Conservation (phyloP, 2,888 invertebrate species). For the Ochropleura plecta region DNA sequence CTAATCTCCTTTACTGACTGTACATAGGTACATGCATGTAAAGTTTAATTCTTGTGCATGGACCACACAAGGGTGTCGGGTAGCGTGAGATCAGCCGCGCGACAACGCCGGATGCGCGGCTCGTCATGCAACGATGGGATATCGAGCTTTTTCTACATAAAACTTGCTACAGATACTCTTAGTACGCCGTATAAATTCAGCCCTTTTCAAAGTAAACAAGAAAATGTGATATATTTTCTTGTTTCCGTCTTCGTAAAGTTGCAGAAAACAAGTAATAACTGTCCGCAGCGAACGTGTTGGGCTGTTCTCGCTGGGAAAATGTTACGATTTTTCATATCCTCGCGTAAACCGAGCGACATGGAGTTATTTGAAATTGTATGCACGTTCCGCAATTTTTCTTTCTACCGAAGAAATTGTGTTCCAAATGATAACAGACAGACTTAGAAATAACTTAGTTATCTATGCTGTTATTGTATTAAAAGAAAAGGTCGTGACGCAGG, state of each 20-base stretch:
- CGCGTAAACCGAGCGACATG: constrained; percentile 32
- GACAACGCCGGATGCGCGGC: constrained; percentile 78
- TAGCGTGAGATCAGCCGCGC: constrained; percentile 78
- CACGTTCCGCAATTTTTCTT: constrained; percentile 38
- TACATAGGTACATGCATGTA: constrained; percentile 20
- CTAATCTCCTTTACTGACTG: too few relatives aligned
- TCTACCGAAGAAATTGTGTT: constrained; percentile 38
- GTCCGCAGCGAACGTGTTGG: constrained; percentile 43
- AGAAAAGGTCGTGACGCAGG: constrained; percentile 39
- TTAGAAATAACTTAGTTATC: constrained; percentile 33
- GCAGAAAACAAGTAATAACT: constrained; percentile 60
- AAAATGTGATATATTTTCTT: constrained; percentile 32
- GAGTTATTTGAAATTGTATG: constrained; percentile 54
- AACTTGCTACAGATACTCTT: constrained; percentile 15
- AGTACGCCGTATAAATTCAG: background rate
- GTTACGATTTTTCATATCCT: constrained; percentile 57
- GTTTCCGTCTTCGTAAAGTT: constrained; percentile 42
- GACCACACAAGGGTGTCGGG: constrained; percentile 75
- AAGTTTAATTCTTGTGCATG: constrained; percentile 37
- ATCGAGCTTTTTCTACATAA: constrained; percentile 57
- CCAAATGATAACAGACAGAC: constrained; percentile 19
- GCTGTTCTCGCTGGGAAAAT: constrained; percentile 44
- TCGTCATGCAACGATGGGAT: constrained; percentile 76
- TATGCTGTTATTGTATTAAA: constrained; percentile 16
- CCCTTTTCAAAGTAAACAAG: constrained; percentile 27